phyloP scores from a whole-genome alignment of 2,113 vertebrate genomes.

The Micronycteris hirsuta region DNA sequence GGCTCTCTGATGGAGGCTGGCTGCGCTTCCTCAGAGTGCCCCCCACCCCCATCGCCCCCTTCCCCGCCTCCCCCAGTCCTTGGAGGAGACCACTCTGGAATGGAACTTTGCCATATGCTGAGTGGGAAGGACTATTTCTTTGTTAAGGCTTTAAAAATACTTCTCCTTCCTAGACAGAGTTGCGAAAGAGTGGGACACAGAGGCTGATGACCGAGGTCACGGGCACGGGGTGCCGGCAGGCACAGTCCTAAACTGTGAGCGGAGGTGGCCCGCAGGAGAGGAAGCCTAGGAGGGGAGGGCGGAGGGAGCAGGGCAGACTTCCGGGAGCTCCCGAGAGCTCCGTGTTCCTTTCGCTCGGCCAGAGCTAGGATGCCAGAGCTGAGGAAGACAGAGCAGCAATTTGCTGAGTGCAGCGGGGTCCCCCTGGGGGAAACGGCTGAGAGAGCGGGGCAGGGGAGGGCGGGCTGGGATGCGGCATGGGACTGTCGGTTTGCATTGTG shows the following conservation, averaged over 20 bases:
- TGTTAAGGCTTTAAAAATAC: background rate
- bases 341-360: background rate
- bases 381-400: fast-evolving
- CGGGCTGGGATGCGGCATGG: background rate
- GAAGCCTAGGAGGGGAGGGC: background rate
- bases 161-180: background rate
- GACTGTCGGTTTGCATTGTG: background rate
- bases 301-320: background rate
- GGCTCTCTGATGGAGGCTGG: background rate
- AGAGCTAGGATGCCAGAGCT: background rate
- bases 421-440: fast-evolving
- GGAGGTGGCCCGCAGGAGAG: background rate
- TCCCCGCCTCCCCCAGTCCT: background rate
- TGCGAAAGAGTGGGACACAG: background rate
- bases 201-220: background rate
- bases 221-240: too few relatives aligned
- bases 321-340: background rate
- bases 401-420: background rate
- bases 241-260: too few relatives aligned
- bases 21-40: background rate
- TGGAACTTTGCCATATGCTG: background rate
- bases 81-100: background rate
- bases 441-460: background rate
- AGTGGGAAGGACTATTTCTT: background rate
- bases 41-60: background rate